phyloP scores from a whole-genome alignment of 2,113 vertebrate genomes.

The Gobius niger region DNA sequence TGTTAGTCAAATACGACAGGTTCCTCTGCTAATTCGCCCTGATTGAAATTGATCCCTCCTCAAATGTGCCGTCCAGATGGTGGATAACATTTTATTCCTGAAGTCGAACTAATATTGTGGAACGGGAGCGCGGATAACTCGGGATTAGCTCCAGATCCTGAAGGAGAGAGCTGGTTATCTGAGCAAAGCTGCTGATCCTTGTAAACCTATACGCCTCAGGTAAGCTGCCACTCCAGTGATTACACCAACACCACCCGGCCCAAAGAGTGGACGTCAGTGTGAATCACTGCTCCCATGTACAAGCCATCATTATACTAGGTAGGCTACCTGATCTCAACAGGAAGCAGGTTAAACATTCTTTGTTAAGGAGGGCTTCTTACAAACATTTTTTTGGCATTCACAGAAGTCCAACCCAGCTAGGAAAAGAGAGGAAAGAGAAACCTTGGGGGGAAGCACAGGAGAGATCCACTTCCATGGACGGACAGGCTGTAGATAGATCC shows the following conservation, averaged over 20 bases:
- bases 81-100: slow-evolving; percentile 74
- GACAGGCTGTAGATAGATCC: no score
- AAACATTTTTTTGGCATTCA: no score
- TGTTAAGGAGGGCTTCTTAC: no score
- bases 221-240: slow-evolving; percentile 29
- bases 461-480: no score
- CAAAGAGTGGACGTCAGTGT: no score
- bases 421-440: no score
- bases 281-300: no score
- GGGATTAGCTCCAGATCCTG: slow-evolving; percentile 65
- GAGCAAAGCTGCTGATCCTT: slow-evolving; percentile 44
- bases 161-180: slow-evolving; percentile 64
- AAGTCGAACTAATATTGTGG: slow-evolving; percentile 75
- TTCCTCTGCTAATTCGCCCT: slow-evolving; percentile 77
- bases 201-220: slow-evolving; percentile 23
- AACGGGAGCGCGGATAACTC: slow-evolving; percentile 67
- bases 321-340: no score
- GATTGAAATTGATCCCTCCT: slow-evolving; percentile 82
- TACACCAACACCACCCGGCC: neutral
- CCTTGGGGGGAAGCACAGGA: no score
- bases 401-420: no score
- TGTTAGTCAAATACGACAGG: slow-evolving; percentile 81
- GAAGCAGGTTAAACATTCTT: no score
- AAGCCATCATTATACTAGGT: no score
- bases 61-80: slow-evolving; percentile 78